Evolutionary conservation across 1,140 invertebrate species (phyloP), one percentile per base, ranked within the genome.

Genomic region (Halotydeus destructor): DNA sequence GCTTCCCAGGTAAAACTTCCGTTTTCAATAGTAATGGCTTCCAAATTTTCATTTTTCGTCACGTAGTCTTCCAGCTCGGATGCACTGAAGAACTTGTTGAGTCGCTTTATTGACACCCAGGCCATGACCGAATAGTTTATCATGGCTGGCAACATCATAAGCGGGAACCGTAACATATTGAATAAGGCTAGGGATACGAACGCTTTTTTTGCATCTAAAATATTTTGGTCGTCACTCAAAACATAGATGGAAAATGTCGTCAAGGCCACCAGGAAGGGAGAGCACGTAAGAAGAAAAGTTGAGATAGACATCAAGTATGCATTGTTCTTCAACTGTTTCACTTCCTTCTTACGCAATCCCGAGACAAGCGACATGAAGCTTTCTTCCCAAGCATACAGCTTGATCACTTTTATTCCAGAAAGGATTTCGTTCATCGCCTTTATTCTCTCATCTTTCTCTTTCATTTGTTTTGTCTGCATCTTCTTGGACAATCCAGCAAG

Each of bases 121-220:
- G 52, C 43, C 40, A 55, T 51, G 2, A 89, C 78, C 1, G 97
- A 60, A 0, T 89, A 91, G 65, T 94, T 97, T 1, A 99, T 60
- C 3, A 97, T 89, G 91, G 91, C 98, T 2, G 93, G 93, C 60
- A 97, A 91, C 1, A 85, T 79, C 65, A 98, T 98, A 31, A 98
- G 62, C 2, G 93, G 93, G 30, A 72, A 71, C 47, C 97, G 94
- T 21, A 99, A 63, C 79, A 98, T 93, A 55, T 91, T 85, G 26
- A 98, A 74, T 35, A 98, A 60, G 0, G 93, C 84, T 45, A 98
- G 73, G 51, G 76, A 81, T 2, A 91, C 96, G 55, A 97, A 98
- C 0, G 85, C 71, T 32, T 78, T 86, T 26, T 85, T 76, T 3
- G 88, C 79, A 42, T 74, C 76, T 1, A 97, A 64, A 39, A 67